A percentile compares a stretch with the other conserved stretches of the same genome.
Evolutionary conservation across 37 sponge, comb jelly and placozoan species (phyloP).

Genomic region (Eunapius fragilis): DNA sequence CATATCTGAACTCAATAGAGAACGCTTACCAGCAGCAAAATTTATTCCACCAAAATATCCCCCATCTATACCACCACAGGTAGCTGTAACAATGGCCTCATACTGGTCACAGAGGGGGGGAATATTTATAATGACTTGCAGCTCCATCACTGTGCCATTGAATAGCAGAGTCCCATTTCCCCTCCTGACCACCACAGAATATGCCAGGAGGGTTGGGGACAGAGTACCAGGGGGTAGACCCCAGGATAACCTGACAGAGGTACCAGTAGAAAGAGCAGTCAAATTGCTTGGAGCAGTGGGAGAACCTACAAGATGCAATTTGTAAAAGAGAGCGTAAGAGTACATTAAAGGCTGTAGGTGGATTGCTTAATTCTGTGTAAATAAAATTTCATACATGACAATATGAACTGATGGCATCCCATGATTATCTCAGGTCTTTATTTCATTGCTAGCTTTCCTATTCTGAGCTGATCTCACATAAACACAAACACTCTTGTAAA

Average conservation of each 20-base stretch:
- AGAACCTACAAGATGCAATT: neutral
- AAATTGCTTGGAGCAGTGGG: neutral
- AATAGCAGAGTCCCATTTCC: neutral
- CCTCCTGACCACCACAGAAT: neutral
- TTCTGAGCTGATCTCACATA: too few species aligned
- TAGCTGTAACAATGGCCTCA: neutral
- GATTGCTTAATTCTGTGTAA: neutral
- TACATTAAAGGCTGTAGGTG: too few species aligned
- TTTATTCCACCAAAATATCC: neutral
- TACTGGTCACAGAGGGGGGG: neutral
- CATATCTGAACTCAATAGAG: too few species aligned
- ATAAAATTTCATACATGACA: neutral
- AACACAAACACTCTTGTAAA: too few species aligned
- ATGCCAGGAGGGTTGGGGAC: neutral
- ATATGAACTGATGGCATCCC: too few species aligned
- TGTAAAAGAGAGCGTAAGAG: too few species aligned
- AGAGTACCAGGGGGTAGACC: neutral
- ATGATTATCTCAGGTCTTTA: too few species aligned
- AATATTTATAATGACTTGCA: neutral
- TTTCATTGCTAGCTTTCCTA: too few species aligned
- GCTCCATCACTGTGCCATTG: neutral
- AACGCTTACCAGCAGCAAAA: neutral
- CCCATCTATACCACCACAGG: neutral
- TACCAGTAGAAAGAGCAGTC: neutral
- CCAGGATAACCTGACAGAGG: neutral